These are phyloP conservation scores for Helogale parvula DNA, from an alignment of 2,113 vertebrate species.

Conservation along the genomic window DNA sequence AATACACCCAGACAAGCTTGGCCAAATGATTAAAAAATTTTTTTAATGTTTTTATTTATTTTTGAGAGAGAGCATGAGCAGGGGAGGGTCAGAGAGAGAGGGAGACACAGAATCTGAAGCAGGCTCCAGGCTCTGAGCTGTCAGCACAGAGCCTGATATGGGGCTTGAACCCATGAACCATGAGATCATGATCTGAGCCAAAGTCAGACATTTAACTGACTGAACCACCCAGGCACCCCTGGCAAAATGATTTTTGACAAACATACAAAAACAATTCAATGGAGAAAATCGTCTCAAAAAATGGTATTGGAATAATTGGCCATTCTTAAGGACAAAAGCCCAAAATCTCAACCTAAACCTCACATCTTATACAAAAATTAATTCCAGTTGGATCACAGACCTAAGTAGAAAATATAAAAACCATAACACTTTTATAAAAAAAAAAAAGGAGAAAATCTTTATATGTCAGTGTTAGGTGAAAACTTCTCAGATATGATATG, in stretches of 20 bases:
- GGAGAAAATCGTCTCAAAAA: not conserved
- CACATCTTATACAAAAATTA: not conserved
- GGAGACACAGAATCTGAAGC: too few species aligned
- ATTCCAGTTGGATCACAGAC: not conserved
- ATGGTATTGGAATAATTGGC: not conserved
- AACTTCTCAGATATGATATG: not conserved
- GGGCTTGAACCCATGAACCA: too few species aligned
- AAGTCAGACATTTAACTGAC: too few species aligned
- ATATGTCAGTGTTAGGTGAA: not conserved
- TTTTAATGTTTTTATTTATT: too few species aligned
- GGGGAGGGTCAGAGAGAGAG: too few species aligned
- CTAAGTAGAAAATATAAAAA: not conserved
- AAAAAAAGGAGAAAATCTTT: not conserved
- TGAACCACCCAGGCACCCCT: not conserved
- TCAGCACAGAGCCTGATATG: too few species aligned
- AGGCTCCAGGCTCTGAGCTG: too few species aligned
- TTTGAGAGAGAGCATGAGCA: too few species aligned
- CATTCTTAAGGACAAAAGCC: not conserved
- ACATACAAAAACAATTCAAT: not conserved
- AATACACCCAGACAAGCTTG: not conserved
- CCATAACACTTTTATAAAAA: not conserved
- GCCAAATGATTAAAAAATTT: not conserved
- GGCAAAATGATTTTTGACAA: not conserved
- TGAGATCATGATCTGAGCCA: too few species aligned
- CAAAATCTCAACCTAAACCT: not conserved